Conservation (phyloP, 2,888 invertebrate species). For the Sinopyrophorus schimmeli region DNA sequence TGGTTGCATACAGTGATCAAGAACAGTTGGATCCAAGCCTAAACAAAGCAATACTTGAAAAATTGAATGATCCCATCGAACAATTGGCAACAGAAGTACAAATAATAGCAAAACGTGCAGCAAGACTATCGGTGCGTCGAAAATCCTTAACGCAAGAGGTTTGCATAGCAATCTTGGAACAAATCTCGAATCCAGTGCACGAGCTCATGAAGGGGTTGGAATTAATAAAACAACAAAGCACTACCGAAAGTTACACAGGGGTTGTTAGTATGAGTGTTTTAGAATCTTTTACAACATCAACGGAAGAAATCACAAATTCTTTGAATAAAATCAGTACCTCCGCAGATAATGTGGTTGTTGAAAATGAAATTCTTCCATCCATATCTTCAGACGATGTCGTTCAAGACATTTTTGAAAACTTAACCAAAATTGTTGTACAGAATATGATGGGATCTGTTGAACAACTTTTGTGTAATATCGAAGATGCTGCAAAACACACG, state of each 20-base stretch:
- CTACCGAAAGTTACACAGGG: constrained; percentile 40
- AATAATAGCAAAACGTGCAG: constrained; percentile 46
- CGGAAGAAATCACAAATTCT: constrained; percentile 48
- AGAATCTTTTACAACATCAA: constrained; percentile 45
- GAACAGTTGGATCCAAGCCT: constrained; percentile 35
- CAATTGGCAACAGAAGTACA: constrained; percentile 46
- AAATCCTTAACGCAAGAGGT: constrained; percentile 50
- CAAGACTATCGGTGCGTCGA: constrained; percentile 44
- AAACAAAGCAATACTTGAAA: constrained; percentile 43
- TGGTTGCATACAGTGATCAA: constrained; percentile 33
- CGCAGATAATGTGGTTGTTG: constrained; percentile 35
- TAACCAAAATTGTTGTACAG: constrained; percentile 49
- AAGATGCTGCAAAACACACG: constrained; percentile 46
- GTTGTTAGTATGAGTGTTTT: constrained; percentile 41
- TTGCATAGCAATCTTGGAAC: constrained; percentile 64
- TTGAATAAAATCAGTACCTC: constrained; percentile 46
- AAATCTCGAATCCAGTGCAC: constrained; percentile 65
- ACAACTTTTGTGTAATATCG: constrained; percentile 50
- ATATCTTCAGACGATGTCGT: constrained; percentile 45
- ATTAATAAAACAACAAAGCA: constrained; percentile 47
- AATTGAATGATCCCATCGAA: constrained; percentile 45
- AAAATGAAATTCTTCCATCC: constrained; percentile 32
- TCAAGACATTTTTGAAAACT: constrained; percentile 52
- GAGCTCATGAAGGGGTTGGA: constrained; percentile 66
- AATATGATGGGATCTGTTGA: constrained; percentile 50